These are phyloP conservation scores for Falco rusticolus DNA, from an alignment of 2,797 vertebrate genomes.

Conservation along the genomic window DNA sequence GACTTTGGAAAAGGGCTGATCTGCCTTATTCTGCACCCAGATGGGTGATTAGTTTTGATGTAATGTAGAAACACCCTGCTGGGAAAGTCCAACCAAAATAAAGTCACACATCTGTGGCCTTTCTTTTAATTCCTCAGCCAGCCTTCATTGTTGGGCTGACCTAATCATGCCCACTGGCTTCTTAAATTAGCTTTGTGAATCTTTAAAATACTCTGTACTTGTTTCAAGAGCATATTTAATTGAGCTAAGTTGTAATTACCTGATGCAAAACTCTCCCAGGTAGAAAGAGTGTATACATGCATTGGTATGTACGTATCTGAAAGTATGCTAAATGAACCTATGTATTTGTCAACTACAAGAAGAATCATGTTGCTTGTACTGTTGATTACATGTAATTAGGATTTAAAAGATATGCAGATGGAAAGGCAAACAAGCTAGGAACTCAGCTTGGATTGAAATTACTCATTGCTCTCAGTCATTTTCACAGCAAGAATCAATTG, in stretches of 20 bases:
- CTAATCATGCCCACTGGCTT: constrained; percentile 21
- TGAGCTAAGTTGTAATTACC: constrained; percentile 53
- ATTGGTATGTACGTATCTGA: background rate
- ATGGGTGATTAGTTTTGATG: constrained; percentile 6
- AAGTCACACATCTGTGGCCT: constrained; percentile 8
- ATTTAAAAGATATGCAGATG: constrained; percentile 48
- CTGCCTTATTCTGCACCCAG: background rate
- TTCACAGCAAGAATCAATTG: constrained; percentile 22
- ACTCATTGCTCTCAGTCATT: constrained; percentile 25
- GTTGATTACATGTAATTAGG: constrained; percentile 63
- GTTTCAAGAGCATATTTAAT: constrained; percentile 39
- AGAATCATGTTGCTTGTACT: constrained; percentile 49
- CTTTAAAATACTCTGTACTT: background rate
- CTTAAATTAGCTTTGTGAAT: constrained; percentile 24
- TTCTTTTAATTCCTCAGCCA: background rate
- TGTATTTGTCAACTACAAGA: constrained; percentile 60
- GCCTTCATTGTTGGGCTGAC: constrained; percentile 7
- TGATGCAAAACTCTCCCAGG: constrained; percentile 27
- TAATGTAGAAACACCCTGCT: constrained; percentile 49
- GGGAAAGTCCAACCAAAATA: constrained; percentile 31
- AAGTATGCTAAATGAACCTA: constrained; percentile 35
- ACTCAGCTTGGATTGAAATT: constrained; percentile 32
- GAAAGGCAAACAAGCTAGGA: constrained; percentile 9
- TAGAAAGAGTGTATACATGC: background rate
- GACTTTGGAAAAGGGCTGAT: background rate